Conservation (phyloP, 2,888 invertebrate species). For the Caenorhabditis imperialis region DNA sequence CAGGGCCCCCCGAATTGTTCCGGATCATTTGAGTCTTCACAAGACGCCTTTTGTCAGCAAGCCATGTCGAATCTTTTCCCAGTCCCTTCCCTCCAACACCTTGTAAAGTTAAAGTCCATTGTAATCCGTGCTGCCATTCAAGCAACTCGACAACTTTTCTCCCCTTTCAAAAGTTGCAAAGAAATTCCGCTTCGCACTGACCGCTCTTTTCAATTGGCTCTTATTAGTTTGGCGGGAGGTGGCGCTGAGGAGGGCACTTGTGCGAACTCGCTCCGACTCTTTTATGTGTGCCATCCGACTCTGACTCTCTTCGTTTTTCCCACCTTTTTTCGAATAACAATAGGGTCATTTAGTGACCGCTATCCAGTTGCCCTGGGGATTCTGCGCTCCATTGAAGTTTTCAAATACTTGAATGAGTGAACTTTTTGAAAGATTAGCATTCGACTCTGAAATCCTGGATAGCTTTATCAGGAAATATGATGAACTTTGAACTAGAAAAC, state of each 20-base stretch:
- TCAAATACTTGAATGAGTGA: too few species aligned
- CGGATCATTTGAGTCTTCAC: slow-evolving; percentile 47
- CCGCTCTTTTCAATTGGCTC: slow-evolving; percentile 50
- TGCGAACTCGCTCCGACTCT: slow-evolving; percentile 26
- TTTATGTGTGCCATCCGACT: slow-evolving; percentile 22
- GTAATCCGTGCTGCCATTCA: slow-evolving; percentile 23
- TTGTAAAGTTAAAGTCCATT: slow-evolving; percentile 38
- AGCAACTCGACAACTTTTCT: slow-evolving; percentile 13
- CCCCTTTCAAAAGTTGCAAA: slow-evolving; percentile 34
- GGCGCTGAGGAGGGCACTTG: slow-evolving; percentile 42
- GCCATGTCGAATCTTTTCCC: slow-evolving; percentile 25
- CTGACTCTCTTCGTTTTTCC: not conserved
- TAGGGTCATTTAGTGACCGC: too few species aligned
- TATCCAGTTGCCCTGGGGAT: too few species aligned
- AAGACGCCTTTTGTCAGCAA: slow-evolving; percentile 12
- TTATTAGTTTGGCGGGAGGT: slow-evolving; percentile 47
- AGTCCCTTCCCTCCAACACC: slow-evolving; percentile 32
- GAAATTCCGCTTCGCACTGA: slow-evolving; percentile 18
- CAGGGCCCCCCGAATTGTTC: too few species aligned
- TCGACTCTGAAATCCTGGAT: too few species aligned
- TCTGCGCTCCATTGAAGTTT: too few species aligned
- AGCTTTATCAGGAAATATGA: too few species aligned
- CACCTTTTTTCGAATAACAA: too few species aligned
- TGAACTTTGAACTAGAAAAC: too few species aligned
- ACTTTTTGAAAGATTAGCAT: too few species aligned